These are phyloP conservation scores for Hirtodrosophila cameraria DNA, from an alignment of 2,888 invertebrate genomes.

Conservation along the genomic window DNA sequence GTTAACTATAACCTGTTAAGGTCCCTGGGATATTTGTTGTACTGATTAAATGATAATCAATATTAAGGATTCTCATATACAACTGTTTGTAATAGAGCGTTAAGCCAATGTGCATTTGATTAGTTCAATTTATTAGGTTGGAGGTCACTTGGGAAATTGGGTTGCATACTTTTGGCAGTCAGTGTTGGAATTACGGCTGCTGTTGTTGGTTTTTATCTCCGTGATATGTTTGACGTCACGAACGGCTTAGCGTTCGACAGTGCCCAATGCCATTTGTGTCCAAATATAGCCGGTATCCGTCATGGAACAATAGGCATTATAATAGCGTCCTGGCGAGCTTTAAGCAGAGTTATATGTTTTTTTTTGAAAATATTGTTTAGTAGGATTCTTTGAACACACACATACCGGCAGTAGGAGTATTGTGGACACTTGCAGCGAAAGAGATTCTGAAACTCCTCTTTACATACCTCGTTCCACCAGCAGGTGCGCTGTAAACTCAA, in stretches of 20 bases:
- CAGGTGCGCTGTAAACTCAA: slow-evolving; percentile 89
- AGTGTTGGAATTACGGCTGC: slow-evolving; percentile 49
- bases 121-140: slow-evolving; percentile 23
- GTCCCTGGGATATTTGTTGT: no score
- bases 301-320: slow-evolving; percentile 95
- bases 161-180: slow-evolving; percentile 53
- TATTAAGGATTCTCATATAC: neutral
- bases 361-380: neutral
- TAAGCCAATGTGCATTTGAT: slow-evolving; percentile 12
- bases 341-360: slow-evolving; percentile 4
- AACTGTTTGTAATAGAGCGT: neutral
- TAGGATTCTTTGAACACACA: neutral
- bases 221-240: slow-evolving; percentile 61
- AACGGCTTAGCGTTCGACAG: slow-evolving; percentile 50
- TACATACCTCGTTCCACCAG: slow-evolving; percentile 97
- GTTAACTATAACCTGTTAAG: no score
- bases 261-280: slow-evolving; percentile 86
- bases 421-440: slow-evolving; percentile 95
- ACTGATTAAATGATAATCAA: neutral
- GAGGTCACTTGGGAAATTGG: slow-evolving; percentile 30
- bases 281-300: slow-evolving; percentile 95
- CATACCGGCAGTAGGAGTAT: slow-evolving; percentile 92
- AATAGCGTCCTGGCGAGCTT: slow-evolving; percentile 92
- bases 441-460: slow-evolving; percentile 94
- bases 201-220: slow-evolving; percentile 19